A percentile compares a stretch with the other conserved stretches of the same genome.
Conservation (phyloP, 92 coral and sea anemone species). For the Epizoanthus rinbou region DNA sequence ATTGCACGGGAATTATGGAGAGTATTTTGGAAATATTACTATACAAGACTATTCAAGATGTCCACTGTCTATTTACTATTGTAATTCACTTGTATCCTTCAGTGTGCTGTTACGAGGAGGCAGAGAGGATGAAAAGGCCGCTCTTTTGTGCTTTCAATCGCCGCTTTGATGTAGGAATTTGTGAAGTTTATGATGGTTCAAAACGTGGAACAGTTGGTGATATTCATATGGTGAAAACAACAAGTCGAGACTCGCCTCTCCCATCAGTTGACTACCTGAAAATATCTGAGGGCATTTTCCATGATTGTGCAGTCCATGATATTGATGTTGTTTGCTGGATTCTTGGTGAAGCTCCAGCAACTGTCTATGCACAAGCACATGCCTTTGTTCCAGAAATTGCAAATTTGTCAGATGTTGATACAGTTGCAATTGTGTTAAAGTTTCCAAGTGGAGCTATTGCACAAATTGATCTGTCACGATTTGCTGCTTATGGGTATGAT, state of each 20-base stretch:
- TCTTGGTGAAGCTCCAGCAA: slow-evolving; percentile 72
- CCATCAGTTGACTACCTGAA: slow-evolving; percentile 68
- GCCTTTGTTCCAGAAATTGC: slow-evolving; percentile 74
- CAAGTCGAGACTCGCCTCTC: slow-evolving; percentile 87
- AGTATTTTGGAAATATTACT: no score
- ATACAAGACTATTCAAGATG: no score
- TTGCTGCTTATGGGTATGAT: slow-evolving; percentile 84
- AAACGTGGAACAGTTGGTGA: slow-evolving; percentile 72
- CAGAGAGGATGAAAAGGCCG: slow-evolving; percentile 61
- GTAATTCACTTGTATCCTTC: not conserved
- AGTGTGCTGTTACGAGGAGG: slow-evolving; percentile 84
- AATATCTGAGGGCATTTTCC: slow-evolving; percentile 84
- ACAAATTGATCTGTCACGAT: slow-evolving; percentile 79
- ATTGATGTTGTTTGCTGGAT: slow-evolving; percentile 79
- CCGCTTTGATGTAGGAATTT: slow-evolving; percentile 86
- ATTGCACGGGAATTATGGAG: no score
- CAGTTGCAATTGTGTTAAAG: slow-evolving; percentile 78
- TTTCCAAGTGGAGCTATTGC: slow-evolving; percentile 92
- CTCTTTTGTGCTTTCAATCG: slow-evolving; percentile 88
- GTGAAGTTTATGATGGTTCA: slow-evolving; percentile 52
- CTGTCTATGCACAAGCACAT: slow-evolving; percentile 82
- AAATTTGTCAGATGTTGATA: slow-evolving; percentile 79
- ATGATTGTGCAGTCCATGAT: slow-evolving; percentile 90
- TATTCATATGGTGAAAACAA: slow-evolving; percentile 71
- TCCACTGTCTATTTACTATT: not conserved